phyloP scores from a whole-genome alignment of 2,888 invertebrate genomes.

The Hirtodrosophila histrioides region DNA sequence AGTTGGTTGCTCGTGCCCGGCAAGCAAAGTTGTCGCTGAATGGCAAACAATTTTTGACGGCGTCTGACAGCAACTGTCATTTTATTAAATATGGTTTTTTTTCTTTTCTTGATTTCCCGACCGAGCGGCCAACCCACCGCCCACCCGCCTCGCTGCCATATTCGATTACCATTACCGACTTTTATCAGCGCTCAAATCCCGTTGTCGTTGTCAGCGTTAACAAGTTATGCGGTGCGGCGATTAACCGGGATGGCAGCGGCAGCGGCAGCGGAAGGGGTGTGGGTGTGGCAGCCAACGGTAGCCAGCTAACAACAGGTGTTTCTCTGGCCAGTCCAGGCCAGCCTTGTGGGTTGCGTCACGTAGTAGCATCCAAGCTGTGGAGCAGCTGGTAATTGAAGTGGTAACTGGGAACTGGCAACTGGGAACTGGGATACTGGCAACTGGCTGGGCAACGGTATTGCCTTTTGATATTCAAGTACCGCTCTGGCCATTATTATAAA shows the following conservation, averaged over 20 bases:
- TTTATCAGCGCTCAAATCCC: constrained; percentile 77
- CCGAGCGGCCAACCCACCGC: constrained; percentile 23
- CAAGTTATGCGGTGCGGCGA: constrained; percentile 73
- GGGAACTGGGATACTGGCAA: constrained; percentile 57
- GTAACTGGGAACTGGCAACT: constrained; percentile 59
- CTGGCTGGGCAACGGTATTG: constrained; percentile 41
- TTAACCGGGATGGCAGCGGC: constrained; percentile 45
- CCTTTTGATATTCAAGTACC: constrained; percentile 65
- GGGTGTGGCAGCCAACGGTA: constrained; percentile 41
- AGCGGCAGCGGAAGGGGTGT: background rate
- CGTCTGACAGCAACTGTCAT: constrained; percentile 79
- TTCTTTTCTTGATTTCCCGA: constrained; percentile 46
- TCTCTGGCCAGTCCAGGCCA: background rate
- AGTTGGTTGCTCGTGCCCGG: constrained; percentile 62
- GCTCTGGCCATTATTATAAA: constrained; percentile 49
- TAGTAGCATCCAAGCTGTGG: constrained; percentile 47
- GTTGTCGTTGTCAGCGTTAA: constrained; percentile 77
- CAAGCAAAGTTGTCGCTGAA: constrained; percentile 64
- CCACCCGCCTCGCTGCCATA: constrained; percentile 39
- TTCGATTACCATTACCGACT: constrained; percentile 27
- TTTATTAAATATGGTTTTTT: constrained; percentile 79
- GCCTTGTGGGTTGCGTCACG: constrained; percentile 66
- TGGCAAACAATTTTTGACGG: constrained; percentile 73
- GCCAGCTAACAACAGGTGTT: constrained; percentile 72
- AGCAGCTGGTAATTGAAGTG: constrained; percentile 55